Conservation (phyloP, 53 echinoderm and acorn worm species). For the Patiria pectinifera region DNA sequence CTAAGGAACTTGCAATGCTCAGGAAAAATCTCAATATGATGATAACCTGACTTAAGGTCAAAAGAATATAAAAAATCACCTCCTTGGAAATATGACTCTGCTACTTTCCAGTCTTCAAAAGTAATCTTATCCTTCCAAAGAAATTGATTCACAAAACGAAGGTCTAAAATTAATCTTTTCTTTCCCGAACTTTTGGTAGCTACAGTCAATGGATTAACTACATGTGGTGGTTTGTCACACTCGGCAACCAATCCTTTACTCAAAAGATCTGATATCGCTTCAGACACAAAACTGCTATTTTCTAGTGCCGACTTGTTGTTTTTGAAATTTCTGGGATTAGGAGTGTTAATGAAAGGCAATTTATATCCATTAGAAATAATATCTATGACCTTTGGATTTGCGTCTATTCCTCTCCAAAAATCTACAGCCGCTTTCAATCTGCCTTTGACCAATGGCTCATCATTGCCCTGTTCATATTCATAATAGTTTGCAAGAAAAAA, state of each 20-base stretch:
- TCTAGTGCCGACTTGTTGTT: conserved; percentile 10
- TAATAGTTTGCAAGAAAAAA: background rate
- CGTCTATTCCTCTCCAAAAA: conserved; percentile 2
- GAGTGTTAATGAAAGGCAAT: conserved; percentile 16
- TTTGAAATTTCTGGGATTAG: background rate
- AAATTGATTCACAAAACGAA: conserved; percentile 29
- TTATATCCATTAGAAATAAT: conserved; percentile 24
- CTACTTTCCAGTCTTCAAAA: conserved; percentile 52
- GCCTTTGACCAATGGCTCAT: conserved; percentile 27
- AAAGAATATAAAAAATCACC: conserved; percentile 46
- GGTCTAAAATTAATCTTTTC: conserved; percentile 37
- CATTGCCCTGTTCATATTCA: conserved; percentile 12
- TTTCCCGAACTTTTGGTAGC: conserved; percentile 44
- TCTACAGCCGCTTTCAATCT: conserved; percentile 4
- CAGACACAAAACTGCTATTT: background rate
- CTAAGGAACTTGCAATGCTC: conserved; percentile 51
- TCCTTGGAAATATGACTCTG: conserved; percentile 12
- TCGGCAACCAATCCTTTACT: conserved; percentile 1
- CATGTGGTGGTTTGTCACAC: conserved; percentile 1
- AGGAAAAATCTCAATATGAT: conserved; percentile 52
- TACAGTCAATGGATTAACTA: conserved; percentile 52
- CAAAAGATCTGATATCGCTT: conserved; percentile 22
- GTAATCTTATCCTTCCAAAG: conserved; percentile 56
- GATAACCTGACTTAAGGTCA: conserved; percentile 57
- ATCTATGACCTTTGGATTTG: conserved; percentile 19